Base-by-base conservation (phyloP, 1,140 invertebrate species). In the Zaprionus africanus region DNA sequence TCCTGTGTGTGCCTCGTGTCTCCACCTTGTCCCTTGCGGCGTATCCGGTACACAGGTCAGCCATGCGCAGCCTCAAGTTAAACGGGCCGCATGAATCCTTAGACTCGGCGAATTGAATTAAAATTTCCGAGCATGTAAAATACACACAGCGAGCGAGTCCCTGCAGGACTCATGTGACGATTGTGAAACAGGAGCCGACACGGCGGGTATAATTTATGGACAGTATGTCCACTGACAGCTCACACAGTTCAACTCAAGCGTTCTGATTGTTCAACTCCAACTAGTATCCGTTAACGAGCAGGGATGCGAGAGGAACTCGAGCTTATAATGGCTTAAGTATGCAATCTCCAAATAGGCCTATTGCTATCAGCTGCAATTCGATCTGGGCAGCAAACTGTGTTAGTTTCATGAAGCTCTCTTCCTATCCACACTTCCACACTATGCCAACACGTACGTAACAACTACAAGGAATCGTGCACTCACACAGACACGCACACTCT, bases 41-140 rank as follows among this genome's bases (percentile, higher is more conserved):
- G 36, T 36, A 36, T 71, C 68, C 68, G 61, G 60, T 31, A 34
- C 31, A n/a, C 26, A 49, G 56, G 69, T 46, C 67, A 22, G 66
- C 43, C 66, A 61, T 57, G 66, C 61, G 43, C 57, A 51, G 41
- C 31, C 28, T 24, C 63, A 64, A 67, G 79, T 76, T 86, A 82
- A 85, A 76, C 82, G 64, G 53, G 81, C 64, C 82, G 61, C 64
- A 86, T 38, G 76, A 69, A 66, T 79, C 79, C 79, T 85, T 86
- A 87, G 79, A 85, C 79, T 59, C 75, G 43, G 71, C 76, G 79
- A 79, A 85, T 85, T 85, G 82, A 86, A 85, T 86, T 79, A 81
- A 85, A 79, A 81, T 79, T 65, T 51, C 70, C 75, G 71, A 86
- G 82, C 79, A 79, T 79, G 79, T 82, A 72, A 78, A 86, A 86